These are phyloP conservation scores for Tetanocera ferruginea DNA, from an alignment of 2,888 invertebrate species.

Conservation along the genomic window DNA sequence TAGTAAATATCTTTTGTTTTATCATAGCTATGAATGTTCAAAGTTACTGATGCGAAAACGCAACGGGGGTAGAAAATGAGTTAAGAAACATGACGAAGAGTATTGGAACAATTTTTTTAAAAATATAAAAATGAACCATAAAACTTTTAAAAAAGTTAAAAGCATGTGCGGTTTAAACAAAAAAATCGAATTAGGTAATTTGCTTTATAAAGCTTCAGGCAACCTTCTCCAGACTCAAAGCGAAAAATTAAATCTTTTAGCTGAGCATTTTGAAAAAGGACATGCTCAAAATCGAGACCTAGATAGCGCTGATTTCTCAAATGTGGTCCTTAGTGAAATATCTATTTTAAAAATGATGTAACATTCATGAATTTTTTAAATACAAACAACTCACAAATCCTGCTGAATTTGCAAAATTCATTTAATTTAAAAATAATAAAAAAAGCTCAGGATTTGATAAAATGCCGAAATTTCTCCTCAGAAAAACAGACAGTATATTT, in stretches of 20 bases:
- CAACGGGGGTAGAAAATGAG: no score
- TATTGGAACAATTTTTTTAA: background rate
- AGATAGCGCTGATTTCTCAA: background rate
- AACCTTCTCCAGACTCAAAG: background rate
- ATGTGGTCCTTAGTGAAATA: no score
- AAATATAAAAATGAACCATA: constrained; percentile 2
- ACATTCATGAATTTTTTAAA: background rate
- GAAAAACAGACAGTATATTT: background rate
- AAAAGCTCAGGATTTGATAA: background rate
- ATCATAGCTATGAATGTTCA: no score
- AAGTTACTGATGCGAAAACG: no score
- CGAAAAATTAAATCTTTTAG: background rate
- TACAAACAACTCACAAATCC: no score
- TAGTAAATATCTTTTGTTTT: no score
- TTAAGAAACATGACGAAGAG: no score
- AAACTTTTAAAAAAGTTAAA: background rate
- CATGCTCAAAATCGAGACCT: background rate
- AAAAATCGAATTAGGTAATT: background rate
- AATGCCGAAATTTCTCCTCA: background rate
- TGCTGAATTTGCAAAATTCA: background rate
- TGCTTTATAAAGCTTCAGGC: background rate
- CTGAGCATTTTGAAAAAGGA: background rate
- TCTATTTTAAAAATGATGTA: background rate
- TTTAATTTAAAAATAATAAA: background rate
- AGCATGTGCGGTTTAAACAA: background rate